Evolutionary conservation across 2,888 invertebrate species (phyloP).

Genomic region (Melitaea athalia): DNA sequence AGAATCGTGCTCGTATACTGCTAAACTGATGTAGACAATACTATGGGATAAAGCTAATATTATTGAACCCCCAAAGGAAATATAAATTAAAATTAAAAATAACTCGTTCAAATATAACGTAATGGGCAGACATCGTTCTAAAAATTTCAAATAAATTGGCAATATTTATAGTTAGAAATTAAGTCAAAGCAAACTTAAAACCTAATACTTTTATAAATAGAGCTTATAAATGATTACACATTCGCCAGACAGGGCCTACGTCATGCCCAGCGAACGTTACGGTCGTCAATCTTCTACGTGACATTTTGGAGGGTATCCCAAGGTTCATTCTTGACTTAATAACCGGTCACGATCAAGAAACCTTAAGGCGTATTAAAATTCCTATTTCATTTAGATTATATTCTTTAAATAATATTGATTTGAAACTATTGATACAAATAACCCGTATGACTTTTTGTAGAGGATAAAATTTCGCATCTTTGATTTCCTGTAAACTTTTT

Average conservation of each 20-base stretch:
- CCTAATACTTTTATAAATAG: background rate
- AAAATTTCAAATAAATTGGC: slow-evolving; percentile 3
- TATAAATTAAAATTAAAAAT: too few species aligned
- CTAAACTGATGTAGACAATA: too few species aligned
- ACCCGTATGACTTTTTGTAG: too few species aligned
- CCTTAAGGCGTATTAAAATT: slow-evolving; percentile 15
- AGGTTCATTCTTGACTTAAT: slow-evolving; percentile 36
- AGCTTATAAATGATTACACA: background rate
- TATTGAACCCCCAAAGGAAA: too few species aligned
- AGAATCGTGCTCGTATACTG: too few species aligned
- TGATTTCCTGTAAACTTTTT: too few species aligned
- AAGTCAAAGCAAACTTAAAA: background rate
- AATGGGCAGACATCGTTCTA: background rate
- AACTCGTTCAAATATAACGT: background rate
- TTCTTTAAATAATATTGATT: background rate
- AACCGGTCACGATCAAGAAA: slow-evolving; percentile 28
- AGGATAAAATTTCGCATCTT: too few species aligned
- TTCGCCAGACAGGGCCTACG: slow-evolving; percentile 16
- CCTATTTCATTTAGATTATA: slow-evolving; percentile 3
- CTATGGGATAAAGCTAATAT: too few species aligned
- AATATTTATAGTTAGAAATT: background rate
- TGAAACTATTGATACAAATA: too few species aligned
- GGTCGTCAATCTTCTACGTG: slow-evolving; percentile 49
- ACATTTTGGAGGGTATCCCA: slow-evolving; percentile 43
- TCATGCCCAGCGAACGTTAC: slow-evolving; percentile 29